These are phyloP conservation scores for Suncus etruscus DNA, from an alignment of 2,113 vertebrate genomes.

Conservation along the genomic window DNA sequence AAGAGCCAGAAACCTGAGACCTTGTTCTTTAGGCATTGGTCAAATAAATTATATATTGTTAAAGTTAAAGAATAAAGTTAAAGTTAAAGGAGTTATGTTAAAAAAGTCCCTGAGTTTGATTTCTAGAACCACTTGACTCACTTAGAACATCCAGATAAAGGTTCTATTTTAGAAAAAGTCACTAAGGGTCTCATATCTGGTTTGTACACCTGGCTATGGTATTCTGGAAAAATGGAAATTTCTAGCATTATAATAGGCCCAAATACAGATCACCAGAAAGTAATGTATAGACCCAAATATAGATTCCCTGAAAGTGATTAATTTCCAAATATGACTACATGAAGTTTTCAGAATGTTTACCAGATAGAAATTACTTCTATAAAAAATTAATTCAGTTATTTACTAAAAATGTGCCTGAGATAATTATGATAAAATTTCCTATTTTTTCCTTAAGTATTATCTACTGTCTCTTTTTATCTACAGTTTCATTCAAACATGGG, in stretches of 20 bases:
- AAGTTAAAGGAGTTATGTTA: too few relatives aligned
- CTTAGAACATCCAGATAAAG: too few relatives aligned
- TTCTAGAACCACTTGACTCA: too few relatives aligned
- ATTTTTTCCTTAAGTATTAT: constrained; percentile 2
- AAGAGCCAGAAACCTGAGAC: background rate
- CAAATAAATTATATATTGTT: background rate
- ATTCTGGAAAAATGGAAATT: background rate
- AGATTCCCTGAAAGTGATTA: constrained; percentile 7
- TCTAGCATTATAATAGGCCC: background rate
- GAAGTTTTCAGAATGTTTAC: background rate
- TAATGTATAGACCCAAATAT: background rate
- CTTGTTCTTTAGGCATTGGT: background rate
- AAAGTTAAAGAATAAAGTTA: too few relatives aligned
- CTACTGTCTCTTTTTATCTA: constrained; percentile 21
- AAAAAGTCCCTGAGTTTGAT: too few relatives aligned
- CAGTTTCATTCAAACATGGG: background rate
- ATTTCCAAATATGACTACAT: constrained; percentile 60
- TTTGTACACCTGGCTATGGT: background rate
- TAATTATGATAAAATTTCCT: background rate
- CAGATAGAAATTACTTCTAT: constrained; percentile 22
- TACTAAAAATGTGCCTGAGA: constrained; percentile 40
- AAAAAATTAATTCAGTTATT: constrained; percentile 52
- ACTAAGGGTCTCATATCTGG: constrained; percentile 36
- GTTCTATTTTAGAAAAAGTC: too few relatives aligned
- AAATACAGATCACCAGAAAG: constrained; percentile 6